Evolutionary conservation across 2,888 invertebrate species (phyloP), one percentile per base, ranked within the genome.

Genomic region (Rhopalosiphum nymphaeae): DNA sequence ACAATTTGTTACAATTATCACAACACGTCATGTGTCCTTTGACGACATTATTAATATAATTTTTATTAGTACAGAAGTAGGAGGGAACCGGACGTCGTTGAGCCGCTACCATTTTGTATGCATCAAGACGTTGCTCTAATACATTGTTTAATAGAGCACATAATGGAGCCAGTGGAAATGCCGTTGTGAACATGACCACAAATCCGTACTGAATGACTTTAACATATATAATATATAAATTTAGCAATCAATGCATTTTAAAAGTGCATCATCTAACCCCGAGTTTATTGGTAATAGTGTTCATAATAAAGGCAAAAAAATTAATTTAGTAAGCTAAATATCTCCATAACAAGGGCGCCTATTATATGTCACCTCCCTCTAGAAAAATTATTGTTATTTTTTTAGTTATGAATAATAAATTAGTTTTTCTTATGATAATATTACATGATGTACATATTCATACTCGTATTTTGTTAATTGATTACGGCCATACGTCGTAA

Each of bases 91-190:
- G 99, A 61, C 99, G 96, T 91, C 99, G 96, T 0, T 98, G 97
- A 95, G 99, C 98, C 0, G 98, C 98, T n/a, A 99, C 98, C 97
- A 99, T 98, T 96, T 99, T 99, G 96, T 98, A 99, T 0, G 99
- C 99, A 95, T 99, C 99, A 95, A 99, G 96, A 0, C 98, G 97
- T 93, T 99, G 99, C 96, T 99, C 99, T 0, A 98, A 98, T 57
- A 99, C 97, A 96, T 99, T 99, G 96, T 99, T 99, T 21, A 99
- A 96, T 7, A 99, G 96, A 0, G 99, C 99, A 96, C 99, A 99
- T 0, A 99, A 96, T 0, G 99, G 99, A 0, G 99, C 99, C 94
- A 99, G 96, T 0, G 99, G 99, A 96, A 99, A 99, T 0, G 99
- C 99, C 0, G 99, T 99, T 94, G 99, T 99, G 96, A 99, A 99